Base-by-base conservation (phyloP, 1,140 invertebrate genomes). In the Drosophila nigromelanica region DNA sequence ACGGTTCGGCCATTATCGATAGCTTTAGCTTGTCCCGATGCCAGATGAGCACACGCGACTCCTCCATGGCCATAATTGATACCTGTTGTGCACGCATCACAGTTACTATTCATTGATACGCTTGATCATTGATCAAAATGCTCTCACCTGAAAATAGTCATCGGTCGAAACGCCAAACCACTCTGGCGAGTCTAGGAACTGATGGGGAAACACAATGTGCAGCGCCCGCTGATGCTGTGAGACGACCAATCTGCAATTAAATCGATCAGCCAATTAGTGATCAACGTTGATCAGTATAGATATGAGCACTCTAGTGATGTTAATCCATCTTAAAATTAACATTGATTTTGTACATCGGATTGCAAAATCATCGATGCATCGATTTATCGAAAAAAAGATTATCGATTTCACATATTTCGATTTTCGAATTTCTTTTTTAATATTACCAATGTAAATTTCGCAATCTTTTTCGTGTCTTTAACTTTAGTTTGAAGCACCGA, bases 141-240 rank as follows among this genome's bases (percentile, higher is more conserved):
- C 4, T 6, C 39, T 92, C 92, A 97, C 97, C 94, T 98, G 96
- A 92, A 97, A 98, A 91, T 94, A 96, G 90, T 98, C 97, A 91
- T 97, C 96, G 43, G 96, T 97, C 15, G 96, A 96, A 21, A 97
- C 96, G 69, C 96, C 96, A 93, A 97, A 97, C 96, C 96, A 98
- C 93, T 98, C 97, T 7, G 97, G 97, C 48, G 97, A 97, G 93
- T 98, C 97, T 73, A 98, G 94, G 93, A 98, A 98, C 93, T 98
- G 97, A 93, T 97, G 96, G 45, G 95, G 95, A 91, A 97, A 96
- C 73, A 98, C 96, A 90, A 97, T 96, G 92, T 98, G 97, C 37
- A 98, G 93, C 62, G 96, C 96, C 80, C 96, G 93, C 76, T 96
- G 96, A 91, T 96, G 95, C 92, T 97, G 96, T 2, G 96, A 96